These are phyloP conservation scores for Pseudomyrmex sp. DNA, from an alignment of 1,140 invertebrate species.

Conservation along the genomic window DNA sequence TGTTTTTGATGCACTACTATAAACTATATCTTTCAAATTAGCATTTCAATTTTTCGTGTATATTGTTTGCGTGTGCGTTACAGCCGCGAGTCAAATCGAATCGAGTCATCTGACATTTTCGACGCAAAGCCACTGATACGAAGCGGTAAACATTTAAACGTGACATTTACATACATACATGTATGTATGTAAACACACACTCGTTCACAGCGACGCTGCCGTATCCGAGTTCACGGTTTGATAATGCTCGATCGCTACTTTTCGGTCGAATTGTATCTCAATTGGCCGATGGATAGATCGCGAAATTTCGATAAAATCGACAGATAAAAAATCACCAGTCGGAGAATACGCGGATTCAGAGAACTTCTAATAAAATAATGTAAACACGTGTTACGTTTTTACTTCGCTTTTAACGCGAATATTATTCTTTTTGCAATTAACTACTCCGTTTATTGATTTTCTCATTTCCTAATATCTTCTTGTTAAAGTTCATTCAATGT, in stretches of 20 bases:
- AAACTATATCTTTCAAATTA: constrained; percentile 49
- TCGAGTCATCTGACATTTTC: constrained; percentile 69
- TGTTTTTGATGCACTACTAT: not conserved
- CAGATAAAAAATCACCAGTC: too few relatives aligned
- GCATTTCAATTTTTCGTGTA: constrained; percentile 73
- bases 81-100: constrained; percentile 34
- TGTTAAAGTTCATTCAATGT: not conserved
- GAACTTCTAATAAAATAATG: too few relatives aligned
- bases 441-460: too few relatives aligned
- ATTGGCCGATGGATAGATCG: not conserved
- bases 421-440: too few relatives aligned
- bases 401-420: too few relatives aligned
- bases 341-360: too few relatives aligned
- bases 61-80: constrained; percentile 40
- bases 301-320: not conserved
- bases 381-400: too few relatives aligned
- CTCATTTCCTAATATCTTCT: too few relatives aligned
- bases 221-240: constrained; percentile 28
- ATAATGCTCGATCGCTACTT: constrained; percentile 36
- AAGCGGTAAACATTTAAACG: constrained; percentile 7
- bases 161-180: constrained; percentile 54
- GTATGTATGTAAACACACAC: constrained; percentile 20
- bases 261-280: constrained; percentile 9
- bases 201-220: constrained; percentile 24
- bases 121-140: constrained; percentile 45